Evolutionary conservation across 2,888 invertebrate genomes (phyloP).

Genomic region (Cheilosia vulpina): DNA sequence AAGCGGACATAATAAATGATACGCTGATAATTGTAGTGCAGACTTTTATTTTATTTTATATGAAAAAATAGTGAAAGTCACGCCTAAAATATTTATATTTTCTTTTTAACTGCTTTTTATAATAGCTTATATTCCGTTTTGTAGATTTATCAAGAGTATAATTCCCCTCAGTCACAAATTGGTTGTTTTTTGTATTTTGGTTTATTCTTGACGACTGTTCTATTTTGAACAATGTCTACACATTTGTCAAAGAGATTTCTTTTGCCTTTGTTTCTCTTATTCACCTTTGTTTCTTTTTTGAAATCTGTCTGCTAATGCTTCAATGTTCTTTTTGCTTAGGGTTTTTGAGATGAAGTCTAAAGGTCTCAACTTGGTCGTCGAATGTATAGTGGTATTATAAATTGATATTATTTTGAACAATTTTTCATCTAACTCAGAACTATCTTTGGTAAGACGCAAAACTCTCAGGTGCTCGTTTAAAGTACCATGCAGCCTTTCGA

Average conservation of each 20-base stretch:
- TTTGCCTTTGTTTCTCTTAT: not conserved
- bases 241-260: no score
- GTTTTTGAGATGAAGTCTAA: conserved; percentile 50
- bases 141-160: conserved; percentile 33
- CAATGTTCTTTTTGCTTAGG: conserved; percentile 12
- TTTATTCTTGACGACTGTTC: no score
- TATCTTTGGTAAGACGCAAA: not conserved
- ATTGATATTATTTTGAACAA: conserved; percentile 23
- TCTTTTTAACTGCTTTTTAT: conserved; percentile 38
- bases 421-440: conserved; percentile 44
- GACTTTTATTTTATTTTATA: no score
- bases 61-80: no score
- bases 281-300: conserved; percentile 7
- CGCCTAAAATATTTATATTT: no score
- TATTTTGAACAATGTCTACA: no score
- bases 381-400: conserved; percentile 37
- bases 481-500: conserved; percentile 24
- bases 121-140: conserved; percentile 42
- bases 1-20: no score
- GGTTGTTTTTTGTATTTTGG: no score
- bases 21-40: no score
- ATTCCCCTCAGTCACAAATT: no score
- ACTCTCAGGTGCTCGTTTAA: conserved; percentile 13
- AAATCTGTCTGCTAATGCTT: not conserved
- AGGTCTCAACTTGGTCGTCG: conserved; percentile 34